Evolutionary conservation across 1,140 invertebrate genomes (phyloP).

Genomic region (Diorhabda carinulata): DNA sequence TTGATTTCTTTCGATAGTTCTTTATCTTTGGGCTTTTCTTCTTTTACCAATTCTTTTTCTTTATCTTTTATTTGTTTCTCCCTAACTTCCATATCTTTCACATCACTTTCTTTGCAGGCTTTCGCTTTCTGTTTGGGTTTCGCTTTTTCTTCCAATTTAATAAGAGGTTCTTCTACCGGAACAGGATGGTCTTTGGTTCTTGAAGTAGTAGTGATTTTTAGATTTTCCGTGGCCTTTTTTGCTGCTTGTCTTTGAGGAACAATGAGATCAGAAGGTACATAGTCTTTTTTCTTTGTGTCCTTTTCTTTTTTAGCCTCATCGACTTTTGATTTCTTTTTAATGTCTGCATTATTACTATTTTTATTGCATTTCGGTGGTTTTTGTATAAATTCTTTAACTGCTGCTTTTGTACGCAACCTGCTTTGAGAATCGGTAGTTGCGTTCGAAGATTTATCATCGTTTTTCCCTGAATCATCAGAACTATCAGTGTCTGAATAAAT

Average conservation of each 20-base stretch:
- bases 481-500: slow-evolving; percentile 74
- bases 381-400: slow-evolving; percentile 73
- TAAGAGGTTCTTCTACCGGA: slow-evolving; percentile 46
- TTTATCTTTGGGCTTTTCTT: slow-evolving; percentile 38
- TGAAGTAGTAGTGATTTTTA: slow-evolving; percentile 58
- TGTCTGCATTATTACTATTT: slow-evolving; percentile 40
- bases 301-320: slow-evolving; percentile 33
- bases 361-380: slow-evolving; percentile 36
- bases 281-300: slow-evolving; percentile 49
- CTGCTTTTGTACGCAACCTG: slow-evolving; percentile 70
- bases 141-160: slow-evolving; percentile 43
- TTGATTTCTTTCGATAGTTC: slow-evolving; percentile 21
- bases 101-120: slow-evolving; percentile 40
- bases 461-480: slow-evolving; percentile 49
- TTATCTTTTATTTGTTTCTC: slow-evolving; percentile 42
- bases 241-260: slow-evolving; percentile 88
- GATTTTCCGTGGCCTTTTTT: slow-evolving; percentile 85
- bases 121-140: slow-evolving; percentile 46
- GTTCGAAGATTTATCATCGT: slow-evolving; percentile 54
- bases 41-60: slow-evolving; percentile 47
- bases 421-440: slow-evolving; percentile 63
- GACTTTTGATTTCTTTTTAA: slow-evolving; percentile 50
- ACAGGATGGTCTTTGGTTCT: slow-evolving; percentile 41
- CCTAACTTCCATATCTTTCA: not conserved
- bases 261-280: slow-evolving; percentile 70